Base-by-base conservation (phyloP, 2,113 vertebrate species). In the Cisticola juncidis region DNA sequence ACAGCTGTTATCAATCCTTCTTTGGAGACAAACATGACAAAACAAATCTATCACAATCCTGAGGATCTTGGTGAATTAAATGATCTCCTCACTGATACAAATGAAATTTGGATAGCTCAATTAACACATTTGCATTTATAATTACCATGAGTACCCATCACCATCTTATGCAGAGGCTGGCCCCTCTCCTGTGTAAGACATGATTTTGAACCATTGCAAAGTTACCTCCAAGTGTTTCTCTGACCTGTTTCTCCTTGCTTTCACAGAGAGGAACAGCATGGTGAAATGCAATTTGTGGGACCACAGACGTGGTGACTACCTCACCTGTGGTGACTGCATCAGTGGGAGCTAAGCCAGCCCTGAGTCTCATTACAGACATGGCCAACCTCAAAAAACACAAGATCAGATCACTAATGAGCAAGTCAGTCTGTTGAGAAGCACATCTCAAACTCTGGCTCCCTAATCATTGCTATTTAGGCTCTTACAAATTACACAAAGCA, bases 131-230 rank as follows among this genome's bases (percentile, higher is more conserved):
- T 47, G 20, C n/a, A 38, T 23, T 64, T 24, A 65, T 5, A 40
- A 40, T 40, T 28, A 56, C 14, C n/a, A n/a, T 9, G 12, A 29
- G 20, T 29, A 57, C 10, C 20, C 1, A 0, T n/a, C 3, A 8
- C 29, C 14, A 40, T 40, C 24, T n/a, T 24, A 48, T 0, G 2
- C 19, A 57, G 50, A 65, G 24, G 42, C 42, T 40, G 24, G 70
- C 35, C 24, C 24, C 15, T 23, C 24, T 56, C 11, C 40, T 57
- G 29, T n/a, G 4, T 15, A 64, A 47, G 22, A 20, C 0, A 53
- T 0, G 0, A 31, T 40, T 77, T 40, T 35, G 24, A 80, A 45
- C 17, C 22, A 56, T 2, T 76, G 26, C 23, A 38, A 54, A 61
- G 28, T 33, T 14, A 64, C 14, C 38, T 51, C 25, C 50, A 5